Conservation (phyloP, 2,113 vertebrate genomes). For the Solenodon paradoxus region DNA sequence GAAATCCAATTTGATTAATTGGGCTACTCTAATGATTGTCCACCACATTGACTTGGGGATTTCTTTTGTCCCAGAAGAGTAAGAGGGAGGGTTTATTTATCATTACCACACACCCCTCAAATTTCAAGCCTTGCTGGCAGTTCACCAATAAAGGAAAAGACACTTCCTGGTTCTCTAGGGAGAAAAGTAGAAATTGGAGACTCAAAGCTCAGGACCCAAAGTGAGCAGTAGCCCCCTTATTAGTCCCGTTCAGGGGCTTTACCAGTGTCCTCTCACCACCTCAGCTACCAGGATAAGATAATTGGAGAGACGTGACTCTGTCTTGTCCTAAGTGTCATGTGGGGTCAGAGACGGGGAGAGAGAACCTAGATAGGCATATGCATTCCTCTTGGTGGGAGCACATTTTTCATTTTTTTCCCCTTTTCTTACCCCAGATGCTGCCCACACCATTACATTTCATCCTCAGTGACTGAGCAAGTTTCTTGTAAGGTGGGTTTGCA, state of each 20-base stretch:
- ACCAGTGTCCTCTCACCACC: background rate
- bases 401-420: too few species aligned
- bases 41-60: background rate
- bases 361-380: too few species aligned
- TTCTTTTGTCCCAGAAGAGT: background rate
- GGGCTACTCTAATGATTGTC: background rate
- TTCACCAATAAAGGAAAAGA: background rate
- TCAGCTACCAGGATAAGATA: background rate
- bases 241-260: background rate
- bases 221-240: too few species aligned
- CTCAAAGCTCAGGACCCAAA: fast-evolving
- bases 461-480: background rate
- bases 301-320: background rate
- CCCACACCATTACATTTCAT: background rate
- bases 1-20: background rate
- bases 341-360: background rate
- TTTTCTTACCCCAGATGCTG: background rate
- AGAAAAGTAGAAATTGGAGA: background rate
- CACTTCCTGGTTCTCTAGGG: background rate
- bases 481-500: too few species aligned
- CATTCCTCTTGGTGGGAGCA: too few species aligned
- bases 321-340: background rate
- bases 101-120: background rate
- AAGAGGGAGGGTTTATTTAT: background rate
- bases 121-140: background rate